Evolutionary conservation across 2,113 vertebrate genomes (phyloP).

Genomic region (Galeopterus variegatus): DNA sequence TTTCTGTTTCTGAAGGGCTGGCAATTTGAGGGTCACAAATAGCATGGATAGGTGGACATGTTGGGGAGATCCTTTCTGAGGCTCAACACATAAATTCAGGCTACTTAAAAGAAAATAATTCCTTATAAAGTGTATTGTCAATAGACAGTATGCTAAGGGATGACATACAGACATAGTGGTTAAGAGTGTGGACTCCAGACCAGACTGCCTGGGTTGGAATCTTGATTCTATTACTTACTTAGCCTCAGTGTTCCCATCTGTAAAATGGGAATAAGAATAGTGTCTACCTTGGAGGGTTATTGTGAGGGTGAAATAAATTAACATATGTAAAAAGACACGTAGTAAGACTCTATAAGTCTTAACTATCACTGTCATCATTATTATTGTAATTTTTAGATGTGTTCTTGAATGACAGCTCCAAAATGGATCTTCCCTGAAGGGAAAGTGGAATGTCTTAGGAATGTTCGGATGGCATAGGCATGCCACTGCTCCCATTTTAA

Average conservation of each 20-base stretch:
- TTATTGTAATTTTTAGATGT: background rate
- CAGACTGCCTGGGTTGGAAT: background rate
- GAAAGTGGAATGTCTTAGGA: background rate
- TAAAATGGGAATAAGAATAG: background rate
- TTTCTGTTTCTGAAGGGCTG: background rate
- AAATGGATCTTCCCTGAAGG: background rate
- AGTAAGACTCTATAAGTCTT: background rate
- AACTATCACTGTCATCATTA: background rate
- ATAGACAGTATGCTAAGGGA: background rate
- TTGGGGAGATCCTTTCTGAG: background rate
- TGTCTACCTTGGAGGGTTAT: background rate
- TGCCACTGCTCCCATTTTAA: background rate
- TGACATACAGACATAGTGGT: background rate
- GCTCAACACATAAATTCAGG: background rate
- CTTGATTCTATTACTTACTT: background rate
- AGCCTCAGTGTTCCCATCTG: background rate
- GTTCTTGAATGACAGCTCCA: background rate
- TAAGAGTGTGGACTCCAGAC: background rate
- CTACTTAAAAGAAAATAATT: background rate
- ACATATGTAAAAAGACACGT: background rate
- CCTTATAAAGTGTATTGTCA: background rate
- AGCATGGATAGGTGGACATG: background rate
- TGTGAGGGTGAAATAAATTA: background rate
- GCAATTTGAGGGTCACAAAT: background rate
- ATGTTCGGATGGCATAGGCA: background rate